Evolutionary conservation across 2,888 invertebrate genomes (phyloP).

Genomic region (Exephanes ischioxanthus): DNA sequence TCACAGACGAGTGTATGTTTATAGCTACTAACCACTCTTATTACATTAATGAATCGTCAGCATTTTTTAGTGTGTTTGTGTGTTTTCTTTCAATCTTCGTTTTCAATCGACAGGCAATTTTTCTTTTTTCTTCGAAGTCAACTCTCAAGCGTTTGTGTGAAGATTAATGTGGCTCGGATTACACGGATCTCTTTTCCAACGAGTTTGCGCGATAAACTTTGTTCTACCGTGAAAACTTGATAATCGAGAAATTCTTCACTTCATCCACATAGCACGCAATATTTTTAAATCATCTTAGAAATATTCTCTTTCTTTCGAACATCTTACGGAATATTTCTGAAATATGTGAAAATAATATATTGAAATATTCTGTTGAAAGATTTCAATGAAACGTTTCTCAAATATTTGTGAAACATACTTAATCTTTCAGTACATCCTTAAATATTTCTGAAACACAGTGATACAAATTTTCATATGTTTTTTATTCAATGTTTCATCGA

Average conservation of each 20-base stretch:
- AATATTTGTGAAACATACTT: too few species aligned
- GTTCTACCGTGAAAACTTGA: conserved; percentile 19
- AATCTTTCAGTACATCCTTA: too few species aligned
- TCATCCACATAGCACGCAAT: too few species aligned
- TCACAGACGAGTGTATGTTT: conserved; percentile 62
- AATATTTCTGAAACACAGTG: too few species aligned
- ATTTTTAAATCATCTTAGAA: too few species aligned
- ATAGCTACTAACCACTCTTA: conserved; percentile 48
- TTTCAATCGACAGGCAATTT: conserved; percentile 50
- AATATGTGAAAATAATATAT: too few species aligned
- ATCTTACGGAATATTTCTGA: too few species aligned
- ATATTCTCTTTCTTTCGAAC: too few species aligned
- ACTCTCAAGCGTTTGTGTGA: conserved; percentile 8
- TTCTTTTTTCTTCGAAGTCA: conserved; percentile 18
- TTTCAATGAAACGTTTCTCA: too few species aligned
- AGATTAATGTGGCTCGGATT: conserved; percentile 25
- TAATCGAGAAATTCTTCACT: conserved; percentile 33
- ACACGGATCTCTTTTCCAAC: conserved; percentile 24
- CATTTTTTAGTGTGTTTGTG: conserved; percentile 32
- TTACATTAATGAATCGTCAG: conserved; percentile 48
- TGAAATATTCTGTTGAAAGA: too few species aligned
- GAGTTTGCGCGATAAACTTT: background rate
- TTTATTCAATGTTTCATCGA: too few species aligned
- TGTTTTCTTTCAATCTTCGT: conserved; percentile 7
- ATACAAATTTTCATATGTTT: too few species aligned